A percentile compares a stretch with the other conserved stretches of the same genome.
Conservation (phyloP, 2,797 vertebrate species). For the Hylomyscus alleni region DNA sequence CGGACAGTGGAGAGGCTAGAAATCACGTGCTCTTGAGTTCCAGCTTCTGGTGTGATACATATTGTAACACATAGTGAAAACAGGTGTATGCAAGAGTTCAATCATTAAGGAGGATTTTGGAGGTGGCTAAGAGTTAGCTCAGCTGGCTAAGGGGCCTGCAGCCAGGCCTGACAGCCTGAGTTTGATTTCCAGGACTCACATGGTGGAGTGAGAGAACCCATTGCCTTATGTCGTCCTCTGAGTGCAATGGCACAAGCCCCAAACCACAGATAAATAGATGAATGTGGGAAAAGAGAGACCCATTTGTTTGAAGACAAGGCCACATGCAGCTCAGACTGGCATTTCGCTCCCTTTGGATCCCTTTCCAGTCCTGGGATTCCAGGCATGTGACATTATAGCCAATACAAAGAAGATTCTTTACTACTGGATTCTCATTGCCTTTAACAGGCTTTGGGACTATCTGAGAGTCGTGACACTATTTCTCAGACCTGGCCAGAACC, state of each 20-base stretch:
- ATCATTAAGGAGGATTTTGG: neutral
- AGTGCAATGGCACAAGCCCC: neutral
- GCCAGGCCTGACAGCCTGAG: neutral
- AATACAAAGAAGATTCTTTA: neutral
- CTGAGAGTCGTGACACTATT: neutral
- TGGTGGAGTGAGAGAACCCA: neutral
- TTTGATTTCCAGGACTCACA: neutral
- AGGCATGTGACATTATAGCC: neutral
- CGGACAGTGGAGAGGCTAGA: neutral
- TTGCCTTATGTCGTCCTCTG: neutral
- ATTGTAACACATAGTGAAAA: neutral
- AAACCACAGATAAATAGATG: neutral
- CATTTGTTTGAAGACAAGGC: neutral
- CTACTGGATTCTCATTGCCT: neutral
- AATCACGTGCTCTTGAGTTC: neutral
- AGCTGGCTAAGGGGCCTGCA: too few species aligned
- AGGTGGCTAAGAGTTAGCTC: neutral
- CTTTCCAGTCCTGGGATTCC: neutral
- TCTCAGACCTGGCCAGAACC: neutral
- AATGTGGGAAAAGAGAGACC: too few species aligned
- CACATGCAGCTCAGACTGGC: neutral
- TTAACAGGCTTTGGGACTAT: neutral
- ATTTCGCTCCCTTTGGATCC: neutral
- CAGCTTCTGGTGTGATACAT: neutral
- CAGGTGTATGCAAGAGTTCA: neutral